These are phyloP conservation scores for Intellagama lesueurii DNA, from an alignment of 2,797 vertebrate species.

Conservation along the genomic window DNA sequence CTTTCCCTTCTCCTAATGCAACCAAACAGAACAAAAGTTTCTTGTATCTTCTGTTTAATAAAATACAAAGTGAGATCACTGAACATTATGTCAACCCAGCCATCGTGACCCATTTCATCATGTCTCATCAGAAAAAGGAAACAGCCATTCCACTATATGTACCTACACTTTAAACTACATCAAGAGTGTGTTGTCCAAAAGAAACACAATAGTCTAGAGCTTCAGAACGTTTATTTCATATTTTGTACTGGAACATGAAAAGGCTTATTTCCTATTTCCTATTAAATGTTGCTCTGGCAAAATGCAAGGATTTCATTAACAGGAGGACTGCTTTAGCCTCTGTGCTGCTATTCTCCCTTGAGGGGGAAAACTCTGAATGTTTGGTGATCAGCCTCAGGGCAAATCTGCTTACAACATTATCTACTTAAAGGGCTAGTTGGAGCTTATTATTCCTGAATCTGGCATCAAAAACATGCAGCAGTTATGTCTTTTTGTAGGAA, in stretches of 20 bases:
- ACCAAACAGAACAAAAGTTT: background rate
- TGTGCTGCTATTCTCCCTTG: background rate
- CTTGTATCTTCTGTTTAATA: background rate
- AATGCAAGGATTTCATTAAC: background rate
- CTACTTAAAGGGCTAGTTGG: background rate
- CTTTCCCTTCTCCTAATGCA: background rate
- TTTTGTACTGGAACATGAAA: no score
- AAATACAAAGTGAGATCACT: background rate
- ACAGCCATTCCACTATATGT: background rate
- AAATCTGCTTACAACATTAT: background rate
- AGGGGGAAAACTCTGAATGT: background rate
- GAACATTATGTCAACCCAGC: background rate
- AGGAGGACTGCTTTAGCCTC: slow-evolving; percentile 16
- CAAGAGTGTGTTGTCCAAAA: background rate
- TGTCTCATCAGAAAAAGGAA: background rate
- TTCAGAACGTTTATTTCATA: background rate
- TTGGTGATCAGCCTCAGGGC: background rate
- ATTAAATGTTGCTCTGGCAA: background rate
- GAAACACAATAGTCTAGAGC: background rate
- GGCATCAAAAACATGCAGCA: background rate
- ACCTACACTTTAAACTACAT: background rate
- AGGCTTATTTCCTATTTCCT: no score
- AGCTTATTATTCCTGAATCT: background rate
- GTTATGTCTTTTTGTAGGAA: fast-evolving
- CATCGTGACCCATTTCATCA: background rate